Conservation (phyloP, 2,113 vertebrate species). For the Andinoacara biseriatus region DNA sequence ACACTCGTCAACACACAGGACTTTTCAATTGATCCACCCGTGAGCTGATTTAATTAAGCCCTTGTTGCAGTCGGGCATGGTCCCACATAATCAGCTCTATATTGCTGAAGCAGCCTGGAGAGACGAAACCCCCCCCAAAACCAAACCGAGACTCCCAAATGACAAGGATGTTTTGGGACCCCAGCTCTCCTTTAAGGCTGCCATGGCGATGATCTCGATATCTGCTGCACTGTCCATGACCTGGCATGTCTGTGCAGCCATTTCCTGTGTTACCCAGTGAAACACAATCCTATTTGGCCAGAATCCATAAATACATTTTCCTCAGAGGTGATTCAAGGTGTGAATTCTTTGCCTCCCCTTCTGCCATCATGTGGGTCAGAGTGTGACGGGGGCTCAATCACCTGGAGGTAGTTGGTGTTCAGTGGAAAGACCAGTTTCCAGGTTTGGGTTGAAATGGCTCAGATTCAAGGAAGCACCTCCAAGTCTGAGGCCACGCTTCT, state of each 20-base stretch:
- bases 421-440: not conserved
- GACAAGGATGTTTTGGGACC: not conserved
- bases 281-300: not conserved
- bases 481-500: not conserved
- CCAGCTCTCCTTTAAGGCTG: not conserved
- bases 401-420: not conserved
- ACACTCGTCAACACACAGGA: constrained; percentile 45
- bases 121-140: not conserved
- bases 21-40: constrained; percentile 51
- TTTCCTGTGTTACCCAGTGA: not conserved
- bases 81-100: constrained; percentile 46
- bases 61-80: constrained; percentile 30
- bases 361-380: not conserved
- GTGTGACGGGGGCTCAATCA: not conserved
- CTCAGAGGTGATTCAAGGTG: not conserved
- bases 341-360: not conserved
- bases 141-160: not conserved
- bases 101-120: constrained; percentile 14
- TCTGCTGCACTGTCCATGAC: not conserved
- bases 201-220: not conserved
- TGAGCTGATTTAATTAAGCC: constrained; percentile 60
- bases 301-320: not conserved
- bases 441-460: not conserved
- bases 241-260: no score
- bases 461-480: not conserved